A percentile compares a stretch with the other conserved stretches of the same genome.
Evolutionary conservation across 2,113 vertebrate species (phyloP).

Genomic region (Alethe castanea): DNA sequence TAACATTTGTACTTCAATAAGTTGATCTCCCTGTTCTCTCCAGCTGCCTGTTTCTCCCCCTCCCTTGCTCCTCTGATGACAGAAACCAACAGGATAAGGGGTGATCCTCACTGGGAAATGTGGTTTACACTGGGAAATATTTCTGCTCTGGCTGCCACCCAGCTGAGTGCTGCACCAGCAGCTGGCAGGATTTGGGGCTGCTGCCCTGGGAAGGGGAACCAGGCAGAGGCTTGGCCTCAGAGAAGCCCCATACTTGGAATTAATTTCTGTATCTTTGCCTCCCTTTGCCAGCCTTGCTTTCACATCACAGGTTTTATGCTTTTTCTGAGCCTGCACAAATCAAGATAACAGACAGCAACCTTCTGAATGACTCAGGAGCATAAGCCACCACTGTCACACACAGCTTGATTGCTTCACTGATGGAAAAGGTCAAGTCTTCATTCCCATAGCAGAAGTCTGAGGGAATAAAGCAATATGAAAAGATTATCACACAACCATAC

Average conservation of each 20-base stretch:
- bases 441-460: conserved; percentile 98
- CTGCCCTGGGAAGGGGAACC: neutral
- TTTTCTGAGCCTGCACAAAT: neutral
- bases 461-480: neutral
- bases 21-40: neutral
- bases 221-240: neutral
- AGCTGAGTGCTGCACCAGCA: neutral
- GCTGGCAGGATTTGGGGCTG: neutral
- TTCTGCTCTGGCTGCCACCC: neutral
- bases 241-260: neutral
- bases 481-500: neutral
- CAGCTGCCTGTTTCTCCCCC: neutral
- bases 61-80: neutral
- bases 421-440: conserved; percentile 93
- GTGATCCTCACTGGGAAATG: neutral
- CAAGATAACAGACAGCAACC: conserved; percentile 69
- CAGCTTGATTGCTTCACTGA: conserved; percentile 96
- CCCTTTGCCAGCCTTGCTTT: neutral
- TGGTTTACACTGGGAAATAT: neutral
- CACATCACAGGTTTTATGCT: neutral
- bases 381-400: conserved; percentile 97
- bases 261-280: neutral
- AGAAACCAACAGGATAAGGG: neutral
- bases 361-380: conserved; percentile 95
- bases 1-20: neutral